These are phyloP conservation scores for Hiodon alosoides DNA, from an alignment of 2,113 vertebrate species.

Conservation along the genomic window DNA sequence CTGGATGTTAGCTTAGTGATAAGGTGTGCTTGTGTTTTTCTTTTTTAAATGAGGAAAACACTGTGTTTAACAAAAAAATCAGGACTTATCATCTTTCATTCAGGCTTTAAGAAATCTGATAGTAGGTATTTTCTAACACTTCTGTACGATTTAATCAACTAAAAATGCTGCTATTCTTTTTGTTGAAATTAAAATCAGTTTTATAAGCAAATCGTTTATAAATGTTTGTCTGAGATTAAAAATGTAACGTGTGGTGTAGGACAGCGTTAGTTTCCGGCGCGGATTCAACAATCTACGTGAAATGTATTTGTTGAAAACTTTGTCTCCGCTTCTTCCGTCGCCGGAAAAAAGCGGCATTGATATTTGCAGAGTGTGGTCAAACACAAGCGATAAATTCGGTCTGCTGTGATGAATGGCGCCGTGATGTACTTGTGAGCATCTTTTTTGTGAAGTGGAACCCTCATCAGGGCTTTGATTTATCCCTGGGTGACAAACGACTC, in stretches of 20 bases:
- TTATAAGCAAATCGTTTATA: too few relatives aligned
- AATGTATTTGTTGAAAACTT: too few relatives aligned
- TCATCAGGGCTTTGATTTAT: not conserved
- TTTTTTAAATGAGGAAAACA: too few relatives aligned
- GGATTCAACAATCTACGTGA: too few relatives aligned
- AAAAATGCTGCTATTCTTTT: not conserved
- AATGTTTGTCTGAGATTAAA: too few relatives aligned
- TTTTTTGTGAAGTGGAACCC: not conserved
- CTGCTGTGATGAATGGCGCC: not conserved
- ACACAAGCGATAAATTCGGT: not conserved
- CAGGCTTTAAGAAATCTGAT: not conserved
- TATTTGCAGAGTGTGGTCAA: not conserved
- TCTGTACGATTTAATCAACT: too few relatives aligned
- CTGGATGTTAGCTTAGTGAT: not conserved
- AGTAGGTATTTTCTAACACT: not conserved
- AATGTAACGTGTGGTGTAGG: too few relatives aligned
- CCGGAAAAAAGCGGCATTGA: too few relatives aligned
- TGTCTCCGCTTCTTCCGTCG: too few relatives aligned
- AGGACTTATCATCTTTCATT: not conserved
- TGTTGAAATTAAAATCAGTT: not conserved
- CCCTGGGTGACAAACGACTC: not conserved
- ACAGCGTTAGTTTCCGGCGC: too few relatives aligned
- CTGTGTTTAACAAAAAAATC: too few relatives aligned
- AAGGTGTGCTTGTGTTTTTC: not conserved
- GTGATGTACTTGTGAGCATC: not conserved